A percentile compares a stretch with the other conserved stretches of the same genome.
Evolutionary conservation across 2,888 invertebrate genomes (phyloP).

Genomic region (Agonopterix arenella): DNA sequence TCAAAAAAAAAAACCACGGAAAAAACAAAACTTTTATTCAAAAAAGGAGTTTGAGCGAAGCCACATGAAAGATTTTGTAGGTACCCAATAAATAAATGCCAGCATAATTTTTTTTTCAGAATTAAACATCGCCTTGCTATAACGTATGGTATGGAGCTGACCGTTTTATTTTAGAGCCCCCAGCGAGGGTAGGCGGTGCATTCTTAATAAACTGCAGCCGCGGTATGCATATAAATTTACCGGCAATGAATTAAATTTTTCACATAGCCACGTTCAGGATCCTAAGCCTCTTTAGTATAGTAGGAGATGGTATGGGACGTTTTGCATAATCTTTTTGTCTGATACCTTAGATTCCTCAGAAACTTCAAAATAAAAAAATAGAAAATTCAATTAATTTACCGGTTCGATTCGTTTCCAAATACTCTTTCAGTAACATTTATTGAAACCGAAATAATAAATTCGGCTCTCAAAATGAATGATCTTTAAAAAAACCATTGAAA

Average conservation of each 20-base stretch:
- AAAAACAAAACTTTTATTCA: too few relatives aligned
- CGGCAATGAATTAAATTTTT: slow-evolving; percentile 60
- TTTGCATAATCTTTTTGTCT: slow-evolving; percentile 13
- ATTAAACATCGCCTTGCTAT: slow-evolving; percentile 12
- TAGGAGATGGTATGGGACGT: slow-evolving; percentile 12
- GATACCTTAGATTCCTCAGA: slow-evolving; percentile 2
- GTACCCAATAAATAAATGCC: too few relatives aligned
- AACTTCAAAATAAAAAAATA: too few relatives aligned
- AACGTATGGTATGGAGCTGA: slow-evolving; percentile 41
- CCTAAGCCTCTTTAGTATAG: slow-evolving; percentile 24
- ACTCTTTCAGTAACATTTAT: too few relatives aligned
- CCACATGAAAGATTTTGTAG: too few relatives aligned
- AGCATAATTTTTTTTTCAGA: slow-evolving; percentile 1
- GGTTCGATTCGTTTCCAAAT: neutral
- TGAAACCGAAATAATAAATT: too few relatives aligned
- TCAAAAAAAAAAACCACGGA: too few relatives aligned
- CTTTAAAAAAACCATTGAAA: slow-evolving; percentile 48
- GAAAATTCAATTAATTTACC: too few relatives aligned
- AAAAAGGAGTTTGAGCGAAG: too few relatives aligned
- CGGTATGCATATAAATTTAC: slow-evolving; percentile 63
- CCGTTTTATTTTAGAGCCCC: slow-evolving; percentile 43
- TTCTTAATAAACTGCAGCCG: slow-evolving; percentile 58
- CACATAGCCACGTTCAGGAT: slow-evolving; percentile 43
- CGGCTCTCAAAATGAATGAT: too few relatives aligned
- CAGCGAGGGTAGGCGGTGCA: slow-evolving; percentile 43